phyloP scores from a whole-genome alignment of 2,888 invertebrate species.

The Apamea sordens region DNA sequence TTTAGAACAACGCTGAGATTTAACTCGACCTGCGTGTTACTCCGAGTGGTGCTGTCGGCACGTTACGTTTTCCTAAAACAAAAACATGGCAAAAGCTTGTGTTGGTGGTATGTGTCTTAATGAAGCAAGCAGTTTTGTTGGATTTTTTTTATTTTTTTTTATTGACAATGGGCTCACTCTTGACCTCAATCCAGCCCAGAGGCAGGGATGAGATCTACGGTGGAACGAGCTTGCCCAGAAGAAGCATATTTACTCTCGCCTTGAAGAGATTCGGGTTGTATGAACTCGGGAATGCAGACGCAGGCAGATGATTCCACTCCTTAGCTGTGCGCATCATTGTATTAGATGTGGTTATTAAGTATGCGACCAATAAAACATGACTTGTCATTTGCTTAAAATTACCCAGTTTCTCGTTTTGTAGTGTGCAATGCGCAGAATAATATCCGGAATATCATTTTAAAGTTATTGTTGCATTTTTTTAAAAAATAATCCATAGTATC shows the following conservation, averaged over 20 bases:
- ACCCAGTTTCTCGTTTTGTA: not conserved
- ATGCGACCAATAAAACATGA: not conserved
- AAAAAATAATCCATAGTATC: not conserved
- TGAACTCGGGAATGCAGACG: no score
- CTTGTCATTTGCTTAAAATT: no score
- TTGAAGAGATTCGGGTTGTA: no score
- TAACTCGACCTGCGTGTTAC: constrained; percentile 44
- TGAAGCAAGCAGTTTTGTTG: constrained; percentile 8
- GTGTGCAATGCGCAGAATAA: not conserved
- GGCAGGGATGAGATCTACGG: no score
- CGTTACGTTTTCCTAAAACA: constrained; percentile 41
- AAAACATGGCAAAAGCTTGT: constrained; percentile 49
- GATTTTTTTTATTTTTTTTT: no score
- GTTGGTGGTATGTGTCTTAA: constrained; percentile 25
- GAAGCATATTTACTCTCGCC: no score
- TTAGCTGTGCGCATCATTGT: no score
- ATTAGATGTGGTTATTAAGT: constrained; percentile 22
- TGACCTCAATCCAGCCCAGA: no score
- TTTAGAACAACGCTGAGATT: constrained; percentile 62
- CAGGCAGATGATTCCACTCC: no score
- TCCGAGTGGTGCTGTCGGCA: constrained; percentile 18
- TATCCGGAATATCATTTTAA: not conserved
- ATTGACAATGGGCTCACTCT: no score
- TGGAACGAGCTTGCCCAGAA: no score
- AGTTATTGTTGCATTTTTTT: not conserved